Evolutionary conservation across 2,888 invertebrate genomes (phyloP).

Genomic region (Phragmatobia fuliginosa): DNA sequence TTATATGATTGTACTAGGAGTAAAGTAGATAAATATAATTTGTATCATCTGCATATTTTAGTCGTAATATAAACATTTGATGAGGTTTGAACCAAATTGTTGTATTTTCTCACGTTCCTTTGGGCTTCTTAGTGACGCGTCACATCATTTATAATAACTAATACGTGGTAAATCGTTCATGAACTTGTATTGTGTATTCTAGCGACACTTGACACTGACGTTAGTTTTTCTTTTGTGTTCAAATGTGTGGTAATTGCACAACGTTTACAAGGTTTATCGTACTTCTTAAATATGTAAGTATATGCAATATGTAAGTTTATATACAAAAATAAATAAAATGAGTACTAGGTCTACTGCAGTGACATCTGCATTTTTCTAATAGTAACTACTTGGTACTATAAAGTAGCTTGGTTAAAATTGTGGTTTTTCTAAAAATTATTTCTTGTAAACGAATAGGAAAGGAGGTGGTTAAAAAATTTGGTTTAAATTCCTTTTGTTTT

Average conservation of each 20-base stretch:
- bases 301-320: no score
- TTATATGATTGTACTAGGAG: conserved; percentile 29
- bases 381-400: no score
- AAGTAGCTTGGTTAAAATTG: background rate
- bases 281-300: no score
- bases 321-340: no score
- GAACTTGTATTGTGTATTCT: conserved; percentile 58
- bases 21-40: conserved; percentile 48
- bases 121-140: conserved; percentile 72
- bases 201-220: conserved; percentile 30
- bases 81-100: conserved; percentile 44
- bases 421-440: background rate
- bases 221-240: background rate
- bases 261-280: background rate
- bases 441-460: background rate
- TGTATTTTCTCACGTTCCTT: conserved; percentile 48
- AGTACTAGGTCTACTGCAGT: background rate
- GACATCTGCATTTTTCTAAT: no score
- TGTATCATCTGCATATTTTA: conserved; percentile 53
- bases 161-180: conserved; percentile 32
- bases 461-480: no score
- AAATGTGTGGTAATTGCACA: conserved; percentile 4
- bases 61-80: conserved; percentile 48
- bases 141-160: conserved; percentile 62
- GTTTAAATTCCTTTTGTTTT: no score